These are phyloP conservation scores for Holacanthus passer DNA, from an alignment of 2,113 vertebrate genomes.

Conservation along the genomic window DNA sequence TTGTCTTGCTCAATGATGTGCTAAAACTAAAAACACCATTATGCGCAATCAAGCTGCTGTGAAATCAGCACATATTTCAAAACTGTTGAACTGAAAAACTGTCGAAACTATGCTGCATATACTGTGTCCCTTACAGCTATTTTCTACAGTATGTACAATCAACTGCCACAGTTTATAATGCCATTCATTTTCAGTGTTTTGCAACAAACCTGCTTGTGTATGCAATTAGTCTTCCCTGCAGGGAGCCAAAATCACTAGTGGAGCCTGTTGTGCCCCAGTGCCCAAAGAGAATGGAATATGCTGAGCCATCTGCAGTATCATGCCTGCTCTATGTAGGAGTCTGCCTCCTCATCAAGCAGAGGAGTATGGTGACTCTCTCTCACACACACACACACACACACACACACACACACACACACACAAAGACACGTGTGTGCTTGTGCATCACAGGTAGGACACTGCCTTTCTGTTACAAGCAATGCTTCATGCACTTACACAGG, in stretches of 20 bases:
- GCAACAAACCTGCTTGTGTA: slow-evolving; percentile 68
- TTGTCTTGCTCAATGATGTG: not conserved
- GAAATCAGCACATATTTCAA: slow-evolving; percentile 2
- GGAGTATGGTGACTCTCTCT: not conserved
- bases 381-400: not conserved
- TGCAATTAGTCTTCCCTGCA: slow-evolving; percentile 59
- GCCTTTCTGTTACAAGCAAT: not conserved
- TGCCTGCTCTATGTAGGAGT: slow-evolving; percentile 33
- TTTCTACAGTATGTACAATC: slow-evolving; percentile 10
- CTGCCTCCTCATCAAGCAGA: slow-evolving; percentile 21
- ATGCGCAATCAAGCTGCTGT: not conserved
- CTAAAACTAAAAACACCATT: not conserved
- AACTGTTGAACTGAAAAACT: slow-evolving; percentile 5
- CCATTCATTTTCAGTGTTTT: slow-evolving; percentile 52
- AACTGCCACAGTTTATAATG: not conserved
- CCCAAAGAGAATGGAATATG: slow-evolving; percentile 54
- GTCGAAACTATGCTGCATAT: not conserved
- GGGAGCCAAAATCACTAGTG: slow-evolving; percentile 32
- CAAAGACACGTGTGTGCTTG: slow-evolving; percentile 21
- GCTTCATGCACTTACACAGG: not conserved
- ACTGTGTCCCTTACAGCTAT: not conserved
- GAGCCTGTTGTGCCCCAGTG: slow-evolving; percentile 49
- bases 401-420: not conserved
- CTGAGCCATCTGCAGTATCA: slow-evolving; percentile 70
- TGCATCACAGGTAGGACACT: slow-evolving; percentile 38